Conservation (phyloP, 2,888 invertebrate species). For the Chorisops tibialis region DNA sequence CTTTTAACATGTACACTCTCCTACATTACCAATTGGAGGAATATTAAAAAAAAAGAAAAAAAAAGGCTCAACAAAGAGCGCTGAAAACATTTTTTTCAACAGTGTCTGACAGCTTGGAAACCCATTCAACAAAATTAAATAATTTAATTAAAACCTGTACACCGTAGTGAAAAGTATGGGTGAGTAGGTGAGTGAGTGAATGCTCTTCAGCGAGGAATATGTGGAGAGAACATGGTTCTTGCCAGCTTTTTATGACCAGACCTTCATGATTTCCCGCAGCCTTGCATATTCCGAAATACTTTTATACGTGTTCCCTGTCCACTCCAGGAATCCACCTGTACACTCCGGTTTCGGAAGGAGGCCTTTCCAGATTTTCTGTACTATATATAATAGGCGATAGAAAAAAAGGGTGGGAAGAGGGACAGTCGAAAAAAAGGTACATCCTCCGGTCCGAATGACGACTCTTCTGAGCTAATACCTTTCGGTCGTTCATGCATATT, state of each 20-base stretch:
- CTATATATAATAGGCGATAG: too few relatives aligned
- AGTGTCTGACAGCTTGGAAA: conserved; percentile 10
- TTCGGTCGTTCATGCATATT: conserved; percentile 16
- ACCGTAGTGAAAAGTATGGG: conserved; percentile 1
- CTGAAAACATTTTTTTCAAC: too few relatives aligned
- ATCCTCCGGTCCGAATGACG: conserved; percentile 7
- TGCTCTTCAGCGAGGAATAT: not conserved
- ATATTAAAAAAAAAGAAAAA: too few relatives aligned
- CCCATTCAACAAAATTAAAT: conserved; percentile 19
- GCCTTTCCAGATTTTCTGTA: not conserved
- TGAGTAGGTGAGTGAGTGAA: conserved; percentile 1
- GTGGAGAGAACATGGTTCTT: not conserved
- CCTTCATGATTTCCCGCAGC: not conserved
- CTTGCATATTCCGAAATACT: too few relatives aligned
- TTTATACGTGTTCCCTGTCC: too few relatives aligned
- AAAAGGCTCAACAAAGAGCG: too few relatives aligned
- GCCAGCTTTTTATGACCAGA: not conserved
- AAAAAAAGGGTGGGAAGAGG: not conserved
- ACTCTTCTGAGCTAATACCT: conserved; percentile 13
- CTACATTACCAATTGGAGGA: too few relatives aligned
- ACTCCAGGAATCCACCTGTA: too few relatives aligned
- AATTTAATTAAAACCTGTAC: conserved; percentile 20
- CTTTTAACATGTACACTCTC: too few relatives aligned
- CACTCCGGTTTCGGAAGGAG: too few relatives aligned
- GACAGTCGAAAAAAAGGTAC: not conserved